Evolutionary conservation across 2,888 invertebrate species (phyloP).

Genomic region (Anthophora plumipes): DNA sequence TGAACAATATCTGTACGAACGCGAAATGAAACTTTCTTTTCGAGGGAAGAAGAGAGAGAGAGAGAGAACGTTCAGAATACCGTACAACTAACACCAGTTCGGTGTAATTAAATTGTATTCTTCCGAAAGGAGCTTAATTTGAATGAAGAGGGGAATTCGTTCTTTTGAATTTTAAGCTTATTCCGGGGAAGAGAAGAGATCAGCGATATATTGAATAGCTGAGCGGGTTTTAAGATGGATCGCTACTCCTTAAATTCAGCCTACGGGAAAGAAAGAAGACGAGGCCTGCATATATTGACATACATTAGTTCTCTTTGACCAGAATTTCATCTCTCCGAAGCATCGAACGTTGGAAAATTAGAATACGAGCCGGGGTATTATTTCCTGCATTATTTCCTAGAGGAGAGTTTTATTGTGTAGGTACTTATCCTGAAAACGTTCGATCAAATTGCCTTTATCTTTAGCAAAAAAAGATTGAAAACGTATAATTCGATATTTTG

Average conservation of each 20-base stretch:
- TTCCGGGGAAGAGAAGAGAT: conserved; percentile 7
- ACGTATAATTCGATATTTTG: background rate
- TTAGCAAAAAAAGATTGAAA: no score
- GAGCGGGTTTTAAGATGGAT: conserved; percentile 10
- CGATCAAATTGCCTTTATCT: background rate
- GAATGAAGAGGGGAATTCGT: conserved; percentile 12
- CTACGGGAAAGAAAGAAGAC: conserved; percentile 4
- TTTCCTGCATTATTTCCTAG: background rate
- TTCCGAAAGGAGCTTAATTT: conserved; percentile 17
- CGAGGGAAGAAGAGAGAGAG: background rate
- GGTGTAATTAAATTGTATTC: conserved; percentile 33
- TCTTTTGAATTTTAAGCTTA: conserved; percentile 7
- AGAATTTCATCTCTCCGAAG: background rate
- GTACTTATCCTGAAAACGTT: no score
- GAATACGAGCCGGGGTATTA: no score
- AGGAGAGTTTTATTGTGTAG: no score
- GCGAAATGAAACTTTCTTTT: background rate
- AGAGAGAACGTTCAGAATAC: background rate
- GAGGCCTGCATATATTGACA: conserved; percentile 41
- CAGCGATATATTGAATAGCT: conserved; percentile 1
- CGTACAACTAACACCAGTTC: no score
- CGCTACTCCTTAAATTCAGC: background rate
- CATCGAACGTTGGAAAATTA: background rate
- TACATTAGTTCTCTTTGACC: conserved; percentile 10
- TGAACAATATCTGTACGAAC: background rate